Percentiles rank a stretch among this genome's conserved stretches.
Conservation (phyloP, 1,140 invertebrate species). For the Babylonia areolata region DNA sequence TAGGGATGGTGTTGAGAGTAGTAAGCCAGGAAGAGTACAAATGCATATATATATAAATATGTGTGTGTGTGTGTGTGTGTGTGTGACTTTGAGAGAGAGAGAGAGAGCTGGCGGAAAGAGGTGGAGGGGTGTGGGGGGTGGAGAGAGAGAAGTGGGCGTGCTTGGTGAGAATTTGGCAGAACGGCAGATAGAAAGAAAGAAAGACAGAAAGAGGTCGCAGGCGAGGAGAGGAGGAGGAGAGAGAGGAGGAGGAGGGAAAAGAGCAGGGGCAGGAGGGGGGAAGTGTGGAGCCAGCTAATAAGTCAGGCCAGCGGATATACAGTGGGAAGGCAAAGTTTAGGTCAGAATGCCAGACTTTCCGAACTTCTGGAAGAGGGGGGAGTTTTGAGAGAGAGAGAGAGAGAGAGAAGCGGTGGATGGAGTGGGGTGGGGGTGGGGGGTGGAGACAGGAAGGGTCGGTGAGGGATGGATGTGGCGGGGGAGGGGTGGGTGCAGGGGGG, state of each 20-base stretch:
- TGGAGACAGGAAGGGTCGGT: not conserved
- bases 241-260: not conserved
- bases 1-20: not conserved
- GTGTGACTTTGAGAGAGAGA: not conserved
- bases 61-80: no score
- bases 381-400: not conserved
- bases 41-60: no score
- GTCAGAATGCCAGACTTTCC: conserved; percentile 22
- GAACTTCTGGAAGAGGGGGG: not conserved
- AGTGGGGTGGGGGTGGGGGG: not conserved
- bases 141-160: not conserved
- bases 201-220: not conserved
- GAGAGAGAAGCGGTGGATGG: not conserved
- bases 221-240: not conserved
- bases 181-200: not conserved
- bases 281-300: not conserved
- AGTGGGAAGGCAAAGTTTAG: conserved; percentile 13
- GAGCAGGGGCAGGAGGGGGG: not conserved
- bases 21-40: no score
- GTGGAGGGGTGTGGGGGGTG: not conserved
- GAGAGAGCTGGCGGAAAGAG: not conserved
- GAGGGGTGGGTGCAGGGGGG: not conserved
- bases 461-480: not conserved
- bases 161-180: conserved; percentile 27
- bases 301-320: conserved; percentile 27